Base-by-base conservation (phyloP, 2,113 vertebrate species). In the Pogonocichla stellata region DNA sequence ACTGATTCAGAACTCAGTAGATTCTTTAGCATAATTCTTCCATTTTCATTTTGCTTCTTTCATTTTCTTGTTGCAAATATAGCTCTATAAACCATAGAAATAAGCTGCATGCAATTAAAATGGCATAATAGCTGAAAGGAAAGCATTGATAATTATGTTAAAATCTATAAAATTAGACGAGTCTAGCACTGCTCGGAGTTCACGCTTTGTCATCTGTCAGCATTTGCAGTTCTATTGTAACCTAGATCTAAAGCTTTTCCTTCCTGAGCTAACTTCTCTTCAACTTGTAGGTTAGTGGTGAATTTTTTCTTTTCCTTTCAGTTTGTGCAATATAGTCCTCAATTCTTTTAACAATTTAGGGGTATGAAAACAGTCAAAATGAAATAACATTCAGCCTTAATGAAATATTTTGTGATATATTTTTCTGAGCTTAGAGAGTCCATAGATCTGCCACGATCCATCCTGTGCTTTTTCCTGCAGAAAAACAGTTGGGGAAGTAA, bases 1-100 rank as follows among this genome's bases (percentile, higher is more conserved):
- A 97, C 90, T 95, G 96, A 95, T 95, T 97, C 86, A 93, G 94
- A 96, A 94, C 93, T 96, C 96, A 91, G 97, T 97, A 97, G 78
- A 96, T 98, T 96, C 92, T 92, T 98, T 98, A 97, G 96, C 97
- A 98, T 98, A 98, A 97, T 98, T 98, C 94, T 97, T 98, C 97
- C 96, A 97, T 98, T 98, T 98, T 97, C 88, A 95, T 98, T 97
- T 98, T 95, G 86, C 70, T 93, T 60, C 56, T 97, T 98, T 93
- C 80, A 96, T 98, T 98, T 95, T 97, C 93, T 93, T 96, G 38
- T 96, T 96, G 88, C 93, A 97, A 96, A 97, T 97, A 97, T 94
- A 97, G 95, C 95, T 92, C 79, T 94, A 97, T 97, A 97, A 98
- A 98, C 95, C 92, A 96, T 86, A 98, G 96, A 98, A 97, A 97